A percentile compares a stretch with the other conserved stretches of the same genome.
Evolutionary conservation across 2,797 vertebrate species (phyloP).

Genomic region (Masticophis lateralis): DNA sequence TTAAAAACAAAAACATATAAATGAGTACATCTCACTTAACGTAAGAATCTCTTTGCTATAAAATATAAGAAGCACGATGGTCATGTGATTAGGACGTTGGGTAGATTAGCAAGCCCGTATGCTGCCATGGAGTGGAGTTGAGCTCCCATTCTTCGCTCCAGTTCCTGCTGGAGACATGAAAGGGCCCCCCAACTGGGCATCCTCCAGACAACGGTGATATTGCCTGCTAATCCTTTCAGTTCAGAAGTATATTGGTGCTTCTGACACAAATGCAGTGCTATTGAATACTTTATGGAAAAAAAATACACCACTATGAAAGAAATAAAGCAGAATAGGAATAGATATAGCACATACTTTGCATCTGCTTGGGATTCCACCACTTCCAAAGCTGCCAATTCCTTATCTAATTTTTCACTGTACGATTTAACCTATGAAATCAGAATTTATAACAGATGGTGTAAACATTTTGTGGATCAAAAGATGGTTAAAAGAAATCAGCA

Average conservation of each 20-base stretch:
- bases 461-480: neutral
- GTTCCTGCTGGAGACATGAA: neutral
- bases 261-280: neutral
- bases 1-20: neutral
- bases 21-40: neutral
- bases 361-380: constrained; percentile 85
- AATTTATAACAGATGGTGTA: constrained; percentile 29
- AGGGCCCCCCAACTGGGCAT: neutral
- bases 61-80: neutral
- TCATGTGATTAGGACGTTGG: neutral
- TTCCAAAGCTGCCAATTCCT: constrained; percentile 80
- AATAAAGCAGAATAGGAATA: neutral
- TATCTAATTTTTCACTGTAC: constrained; percentile 76
- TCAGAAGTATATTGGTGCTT: neutral
- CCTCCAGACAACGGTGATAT: neutral
- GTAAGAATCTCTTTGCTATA: neutral
- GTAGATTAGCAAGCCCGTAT: neutral
- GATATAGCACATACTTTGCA: constrained; percentile 70
- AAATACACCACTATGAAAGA: neutral
- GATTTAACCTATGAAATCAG: constrained; percentile 75
- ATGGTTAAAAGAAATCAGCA: neutral
- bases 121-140: neutral
- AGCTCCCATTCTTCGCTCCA: neutral
- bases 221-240: neutral
- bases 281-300: neutral